Conservation (phyloP, 2,888 invertebrate species). For the Sarcophaga rosellei region DNA sequence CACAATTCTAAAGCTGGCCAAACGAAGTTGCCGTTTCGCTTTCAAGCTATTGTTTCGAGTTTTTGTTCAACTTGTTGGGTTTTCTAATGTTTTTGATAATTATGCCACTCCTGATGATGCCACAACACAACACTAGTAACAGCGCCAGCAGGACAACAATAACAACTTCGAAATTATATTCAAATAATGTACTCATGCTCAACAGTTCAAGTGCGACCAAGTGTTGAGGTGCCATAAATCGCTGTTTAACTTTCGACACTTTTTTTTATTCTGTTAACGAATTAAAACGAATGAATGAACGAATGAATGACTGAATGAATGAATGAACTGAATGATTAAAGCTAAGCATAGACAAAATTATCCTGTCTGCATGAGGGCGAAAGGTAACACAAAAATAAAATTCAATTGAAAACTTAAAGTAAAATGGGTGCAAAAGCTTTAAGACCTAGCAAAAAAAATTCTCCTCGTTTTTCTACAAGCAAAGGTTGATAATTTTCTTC, state of each 20-base stretch:
- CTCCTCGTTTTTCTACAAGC: background rate
- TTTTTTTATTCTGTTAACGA: conserved; percentile 41
- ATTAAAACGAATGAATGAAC: conserved; percentile 19
- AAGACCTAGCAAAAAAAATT: background rate
- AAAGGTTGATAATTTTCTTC: conserved; percentile 34
- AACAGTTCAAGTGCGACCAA: conserved; percentile 63
- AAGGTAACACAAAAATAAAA: background rate
- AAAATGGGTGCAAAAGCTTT: background rate
- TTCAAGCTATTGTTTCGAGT: conserved; percentile 28
- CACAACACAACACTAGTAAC: background rate
- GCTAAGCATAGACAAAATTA: too few species aligned
- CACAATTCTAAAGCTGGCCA: background rate
- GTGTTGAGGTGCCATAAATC: conserved; percentile 66
- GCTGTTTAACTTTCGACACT: conserved; percentile 61
- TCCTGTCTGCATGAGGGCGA: too few species aligned
- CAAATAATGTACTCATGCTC: conserved; percentile 55
- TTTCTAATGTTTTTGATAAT: background rate
- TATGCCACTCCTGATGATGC: background rate
- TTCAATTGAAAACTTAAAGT: background rate
- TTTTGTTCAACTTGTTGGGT: background rate
- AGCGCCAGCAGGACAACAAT: background rate
- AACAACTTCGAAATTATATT: conserved; percentile 55
- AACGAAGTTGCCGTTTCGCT: background rate
- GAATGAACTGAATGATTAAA: too few species aligned
- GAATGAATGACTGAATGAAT: background rate